A percentile compares a stretch with the other conserved stretches of the same genome.
These are phyloP conservation scores for Hemistola chrysoprasaria DNA, from an alignment of 2,888 invertebrate genomes.

Conservation along the genomic window DNA sequence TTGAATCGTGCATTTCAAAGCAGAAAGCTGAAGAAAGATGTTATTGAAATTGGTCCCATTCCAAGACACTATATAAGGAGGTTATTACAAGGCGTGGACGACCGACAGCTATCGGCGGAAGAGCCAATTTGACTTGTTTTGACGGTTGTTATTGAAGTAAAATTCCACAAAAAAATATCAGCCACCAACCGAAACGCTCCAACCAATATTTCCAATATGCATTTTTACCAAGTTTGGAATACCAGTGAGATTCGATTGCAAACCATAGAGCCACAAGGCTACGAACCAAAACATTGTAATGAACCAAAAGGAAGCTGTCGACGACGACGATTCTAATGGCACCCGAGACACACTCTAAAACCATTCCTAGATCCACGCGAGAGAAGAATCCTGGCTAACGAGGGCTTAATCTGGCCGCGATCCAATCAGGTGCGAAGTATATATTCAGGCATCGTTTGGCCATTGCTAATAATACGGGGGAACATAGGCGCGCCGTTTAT, in stretches of 20 bases:
- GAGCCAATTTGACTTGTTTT: conserved; percentile 10
- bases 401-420: conserved; percentile 57
- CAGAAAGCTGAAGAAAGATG: conserved; percentile 11
- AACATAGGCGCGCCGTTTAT: conserved; percentile 63
- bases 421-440: conserved; percentile 75
- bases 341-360: neutral
- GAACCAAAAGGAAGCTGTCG: neutral
- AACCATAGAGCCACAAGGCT: too few species aligned
- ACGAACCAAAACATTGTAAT: neutral
- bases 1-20: conserved; percentile 6
- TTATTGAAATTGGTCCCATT: conserved; percentile 5
- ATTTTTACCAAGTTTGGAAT: neutral
- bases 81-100: conserved; percentile 7
- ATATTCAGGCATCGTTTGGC: conserved; percentile 57
- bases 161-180: conserved; percentile 10
- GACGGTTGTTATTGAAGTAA: conserved; percentile 3
- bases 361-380: conserved; percentile 33
- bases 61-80: conserved; percentile 10
- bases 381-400: conserved; percentile 45
- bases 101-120: conserved; percentile 12
- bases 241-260: too few species aligned
- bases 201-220: conserved; percentile 5
- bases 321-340: conserved; percentile 3
- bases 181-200: neutral
- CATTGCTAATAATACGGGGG: conserved; percentile 70